Conservation (phyloP, 2,113 vertebrate genomes). For the Bubo blakistoni region DNA sequence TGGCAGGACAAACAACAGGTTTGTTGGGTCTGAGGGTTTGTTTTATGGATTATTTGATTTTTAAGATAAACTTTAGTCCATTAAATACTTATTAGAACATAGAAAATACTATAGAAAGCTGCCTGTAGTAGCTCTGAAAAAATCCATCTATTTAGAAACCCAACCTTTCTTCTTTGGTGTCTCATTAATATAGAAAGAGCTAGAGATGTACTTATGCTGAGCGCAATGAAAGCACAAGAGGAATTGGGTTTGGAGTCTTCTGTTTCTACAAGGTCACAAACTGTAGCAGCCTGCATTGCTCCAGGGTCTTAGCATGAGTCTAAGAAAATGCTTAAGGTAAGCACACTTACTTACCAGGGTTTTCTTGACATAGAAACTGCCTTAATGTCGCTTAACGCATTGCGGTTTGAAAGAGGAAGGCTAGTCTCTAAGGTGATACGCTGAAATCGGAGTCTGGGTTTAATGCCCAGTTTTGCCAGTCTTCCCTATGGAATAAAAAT, state of each 20-base stretch:
- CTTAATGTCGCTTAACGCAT: accelerated
- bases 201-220: neutral
- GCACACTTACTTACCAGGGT: neutral
- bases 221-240: neutral
- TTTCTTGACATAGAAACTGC: neutral
- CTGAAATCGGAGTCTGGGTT: neutral
- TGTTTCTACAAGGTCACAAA: neutral
- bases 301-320: neutral
- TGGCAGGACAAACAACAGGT: constrained; percentile 36
- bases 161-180: neutral
- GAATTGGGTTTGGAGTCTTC: neutral
- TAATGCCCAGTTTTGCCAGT: neutral
- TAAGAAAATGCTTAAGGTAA: neutral
- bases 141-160: neutral
- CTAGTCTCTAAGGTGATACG: neutral
- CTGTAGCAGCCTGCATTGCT: neutral
- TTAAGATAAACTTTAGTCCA: neutral
- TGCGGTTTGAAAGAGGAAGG: neutral
- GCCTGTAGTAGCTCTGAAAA: neutral
- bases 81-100: neutral
- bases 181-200: neutral
- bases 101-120: neutral
- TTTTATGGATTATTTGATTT: neutral
- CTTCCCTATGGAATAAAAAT: neutral
- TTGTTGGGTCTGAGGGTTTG: neutral